Base-by-base conservation (phyloP, 1,140 invertebrate species). In the Euura lappo region DNA sequence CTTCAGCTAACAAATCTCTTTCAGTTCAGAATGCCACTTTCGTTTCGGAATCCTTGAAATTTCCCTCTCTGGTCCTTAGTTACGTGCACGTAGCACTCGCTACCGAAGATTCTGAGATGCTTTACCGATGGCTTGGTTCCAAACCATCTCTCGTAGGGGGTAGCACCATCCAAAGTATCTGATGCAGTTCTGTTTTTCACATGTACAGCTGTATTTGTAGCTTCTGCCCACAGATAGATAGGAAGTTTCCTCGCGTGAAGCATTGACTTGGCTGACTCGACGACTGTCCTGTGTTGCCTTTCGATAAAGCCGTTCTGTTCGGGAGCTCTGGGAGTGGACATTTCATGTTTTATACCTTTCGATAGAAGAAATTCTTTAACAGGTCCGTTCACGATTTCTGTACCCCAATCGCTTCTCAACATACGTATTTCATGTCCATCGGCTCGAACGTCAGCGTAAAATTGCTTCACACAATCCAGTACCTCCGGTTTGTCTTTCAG, bases 141-240 rank as follows among this genome's bases (percentile, higher is more conserved):
- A 68, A 69, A 75, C 83, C 85, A 74, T 2, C 67, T 3, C 45
- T 76, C 72, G 65, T 68, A 74, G 43, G 72, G 72, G 42, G 72
- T 76, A 6, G 47, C 11, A 28, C 45, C 65, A 28, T 45, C 45
- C 42, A 68, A 13, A 6, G 28, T n/a, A 6, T 72, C 65, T 45
- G 70, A 10, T 6, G 69, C 68, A 3, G 72, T 73, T 11, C 75
- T 60, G 60, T 80, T 80, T 64, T 67, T 46, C 10, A 84, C 69
- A 68, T 85, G 79, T 4, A 76, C 77, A 3, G 83, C 83, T 4
- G 84, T 88, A 64, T 77, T 74, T 0, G 86, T 75, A 7, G 88
- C 86, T 79, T 90, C 86, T 3, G 79, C 84, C 88, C 86, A 90
- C 66, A 87, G 81, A 0, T 75, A 60, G 47, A 81, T 73, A 45